Evolutionary conservation across 2,113 vertebrate genomes (phyloP).

Genomic region (Anas platyrhynchos): DNA sequence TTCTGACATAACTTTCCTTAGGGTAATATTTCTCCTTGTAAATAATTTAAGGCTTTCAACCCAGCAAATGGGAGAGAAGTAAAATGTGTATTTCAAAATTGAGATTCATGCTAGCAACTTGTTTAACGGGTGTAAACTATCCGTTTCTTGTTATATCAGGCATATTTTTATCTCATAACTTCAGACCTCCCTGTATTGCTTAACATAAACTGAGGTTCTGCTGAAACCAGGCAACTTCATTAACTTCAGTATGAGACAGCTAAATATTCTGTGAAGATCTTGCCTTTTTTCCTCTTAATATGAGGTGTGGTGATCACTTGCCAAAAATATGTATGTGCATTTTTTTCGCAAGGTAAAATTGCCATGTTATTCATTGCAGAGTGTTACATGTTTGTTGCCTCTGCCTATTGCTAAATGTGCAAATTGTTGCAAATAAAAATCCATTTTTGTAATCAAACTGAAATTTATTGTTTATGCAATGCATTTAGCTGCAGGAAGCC

Average conservation of each 20-base stretch:
- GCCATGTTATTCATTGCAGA: neutral
- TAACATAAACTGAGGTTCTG: neutral
- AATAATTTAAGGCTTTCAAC: neutral
- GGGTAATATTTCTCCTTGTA: neutral
- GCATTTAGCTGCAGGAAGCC: slow-evolving; percentile 29
- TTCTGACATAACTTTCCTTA: neutral
- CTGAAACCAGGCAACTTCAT: neutral
- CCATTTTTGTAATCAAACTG: neutral
- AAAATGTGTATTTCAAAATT: neutral
- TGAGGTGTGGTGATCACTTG: neutral
- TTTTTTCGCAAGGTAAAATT: neutral
- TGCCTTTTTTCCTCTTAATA: neutral
- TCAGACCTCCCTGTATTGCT: neutral
- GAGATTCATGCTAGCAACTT: neutral
- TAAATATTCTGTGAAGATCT: neutral
- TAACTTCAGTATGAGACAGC: neutral
- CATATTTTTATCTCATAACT: neutral
- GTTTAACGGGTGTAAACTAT: neutral
- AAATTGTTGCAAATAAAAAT: neutral
- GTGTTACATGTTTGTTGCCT: neutral
- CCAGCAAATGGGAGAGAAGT: neutral
- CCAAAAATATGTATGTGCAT: neutral
- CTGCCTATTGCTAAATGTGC: neutral
- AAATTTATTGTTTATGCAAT: neutral
- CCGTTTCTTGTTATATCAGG: neutral